Base-by-base conservation (phyloP, 1,140 invertebrate species). In the Cherax destructor region DNA sequence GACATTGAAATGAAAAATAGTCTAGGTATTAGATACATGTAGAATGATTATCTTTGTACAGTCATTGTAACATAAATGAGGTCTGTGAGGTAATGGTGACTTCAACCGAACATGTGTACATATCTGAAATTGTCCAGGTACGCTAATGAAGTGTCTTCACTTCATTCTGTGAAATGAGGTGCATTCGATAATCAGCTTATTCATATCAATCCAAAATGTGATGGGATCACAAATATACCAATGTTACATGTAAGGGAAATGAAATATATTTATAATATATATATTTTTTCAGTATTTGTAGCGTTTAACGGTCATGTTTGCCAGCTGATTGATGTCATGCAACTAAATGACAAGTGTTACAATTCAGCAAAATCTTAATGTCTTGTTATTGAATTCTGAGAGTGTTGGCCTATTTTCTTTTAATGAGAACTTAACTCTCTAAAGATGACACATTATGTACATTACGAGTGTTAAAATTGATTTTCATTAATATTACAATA, bases 1-100 rank as follows among this genome's bases (percentile, higher is more conserved):
- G 81, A 83, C 81, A 83, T 69, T 49, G 24, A 47, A 83, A 69
- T 83, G 59, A 69, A 69, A 83, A 41, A 47, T 83, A 69, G 11
- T 83, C 41, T 52, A 83, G 81, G 69, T 83, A 24, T 69, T 83
- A 83, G 30, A 74, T 13, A 74, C 24, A 74, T 56, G 52, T 56
- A 56, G 52, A 56, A 56, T 56, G 52, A 13, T 56, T 56, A 56
- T 56, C 52, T 56, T 13, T 69, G 21, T 69, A 69, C 21, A 69
- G 16, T 69, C 61, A 21, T 0, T 69, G 18, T 69, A 21, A 69
- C 61, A 69, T 69, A 16, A n/a, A 69, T 21, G 61, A 21, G 1
- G n/a, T 30, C 21, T 21, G 69, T 74, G 69, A 74, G 69, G 69
- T 74, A 74, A 24, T 1, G 2, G 24, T 9, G 18, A 24, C n/a